Evolutionary conservation across 1,140 invertebrate genomes (phyloP).

Genomic region (Druon quercuslanigerum): DNA sequence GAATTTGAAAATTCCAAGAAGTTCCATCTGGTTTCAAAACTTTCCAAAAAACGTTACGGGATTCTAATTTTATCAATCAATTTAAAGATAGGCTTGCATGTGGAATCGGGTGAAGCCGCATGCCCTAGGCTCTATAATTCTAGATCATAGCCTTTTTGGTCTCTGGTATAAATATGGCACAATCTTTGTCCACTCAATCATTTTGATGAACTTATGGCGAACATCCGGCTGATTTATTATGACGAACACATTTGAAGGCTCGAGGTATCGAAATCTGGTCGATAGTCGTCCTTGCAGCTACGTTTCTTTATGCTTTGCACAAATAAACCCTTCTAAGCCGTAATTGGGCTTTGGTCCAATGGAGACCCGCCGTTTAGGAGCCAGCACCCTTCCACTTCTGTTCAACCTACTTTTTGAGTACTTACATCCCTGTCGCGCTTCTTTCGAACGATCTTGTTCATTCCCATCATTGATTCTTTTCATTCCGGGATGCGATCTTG

Average conservation of each 20-base stretch:
- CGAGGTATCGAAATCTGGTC: neutral
- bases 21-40: too few relatives aligned
- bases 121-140: too few relatives aligned
- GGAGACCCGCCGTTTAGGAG: slow-evolving; percentile 28
- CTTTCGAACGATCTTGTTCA: slow-evolving; percentile 24
- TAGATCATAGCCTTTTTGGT: too few relatives aligned
- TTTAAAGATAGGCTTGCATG: too few relatives aligned
- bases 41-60: too few relatives aligned
- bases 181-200: too few relatives aligned
- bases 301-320: slow-evolving; percentile 18
- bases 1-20: too few relatives aligned
- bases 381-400: slow-evolving; percentile 6
- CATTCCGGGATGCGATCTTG: neutral
- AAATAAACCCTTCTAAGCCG: neutral
- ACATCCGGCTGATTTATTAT: neutral
- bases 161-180: too few relatives aligned
- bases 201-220: too few relatives aligned
- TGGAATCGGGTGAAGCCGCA: too few relatives aligned
- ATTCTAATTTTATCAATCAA: too few relatives aligned
- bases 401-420: neutral
- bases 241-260: neutral
- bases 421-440: slow-evolving; percentile 24
- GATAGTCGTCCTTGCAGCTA: slow-evolving; percentile 4
- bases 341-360: slow-evolving; percentile 29
- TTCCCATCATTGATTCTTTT: slow-evolving; percentile 27